Percentiles rank a stretch among this genome's conserved stretches.
Conservation (phyloP, 2,888 invertebrate species). For the Strigamia maritima region DNA sequence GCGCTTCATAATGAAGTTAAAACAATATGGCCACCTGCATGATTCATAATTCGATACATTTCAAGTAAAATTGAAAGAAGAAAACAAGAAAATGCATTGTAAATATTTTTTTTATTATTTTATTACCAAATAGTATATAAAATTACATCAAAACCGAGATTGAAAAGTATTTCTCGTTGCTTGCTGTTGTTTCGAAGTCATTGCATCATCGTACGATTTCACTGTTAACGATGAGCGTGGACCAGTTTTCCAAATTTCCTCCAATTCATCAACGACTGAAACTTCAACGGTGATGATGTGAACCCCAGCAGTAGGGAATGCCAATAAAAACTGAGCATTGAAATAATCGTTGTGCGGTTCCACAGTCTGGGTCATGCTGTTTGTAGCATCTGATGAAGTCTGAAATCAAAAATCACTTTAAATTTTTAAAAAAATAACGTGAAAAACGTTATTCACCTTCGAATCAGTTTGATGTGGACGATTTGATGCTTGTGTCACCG, state of each 20-base stretch:
- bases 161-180: not conserved
- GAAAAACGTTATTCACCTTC: slow-evolving; percentile 41
- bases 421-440: slow-evolving; percentile 1
- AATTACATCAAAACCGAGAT: not conserved
- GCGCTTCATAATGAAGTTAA: slow-evolving; percentile 68
- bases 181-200: slow-evolving; percentile 42
- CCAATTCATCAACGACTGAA: slow-evolving; percentile 75
- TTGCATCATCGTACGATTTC: slow-evolving; percentile 66
- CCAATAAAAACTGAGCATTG: slow-evolving; percentile 82
- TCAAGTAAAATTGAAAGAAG: not conserved
- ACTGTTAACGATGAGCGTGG: slow-evolving; percentile 73
- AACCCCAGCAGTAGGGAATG: slow-evolving; percentile 60
- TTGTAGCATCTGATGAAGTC: slow-evolving; percentile 43
- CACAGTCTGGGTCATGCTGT: slow-evolving; percentile 55
- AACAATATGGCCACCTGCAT: slow-evolving; percentile 73
- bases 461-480: slow-evolving; percentile 41
- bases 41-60: slow-evolving; percentile 28
- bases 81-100: too few relatives aligned
- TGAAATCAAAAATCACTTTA: slow-evolving; percentile 30
- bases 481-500: slow-evolving; percentile 56
- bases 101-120: too few relatives aligned
- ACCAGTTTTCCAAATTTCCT: slow-evolving; percentile 85
- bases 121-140: not conserved
- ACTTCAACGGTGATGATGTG: slow-evolving; percentile 79
- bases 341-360: slow-evolving; percentile 91